Evolutionary conservation across 1,140 invertebrate genomes (phyloP), one percentile per base, ranked within the genome.

Genomic region (Drosophila hydei): DNA sequence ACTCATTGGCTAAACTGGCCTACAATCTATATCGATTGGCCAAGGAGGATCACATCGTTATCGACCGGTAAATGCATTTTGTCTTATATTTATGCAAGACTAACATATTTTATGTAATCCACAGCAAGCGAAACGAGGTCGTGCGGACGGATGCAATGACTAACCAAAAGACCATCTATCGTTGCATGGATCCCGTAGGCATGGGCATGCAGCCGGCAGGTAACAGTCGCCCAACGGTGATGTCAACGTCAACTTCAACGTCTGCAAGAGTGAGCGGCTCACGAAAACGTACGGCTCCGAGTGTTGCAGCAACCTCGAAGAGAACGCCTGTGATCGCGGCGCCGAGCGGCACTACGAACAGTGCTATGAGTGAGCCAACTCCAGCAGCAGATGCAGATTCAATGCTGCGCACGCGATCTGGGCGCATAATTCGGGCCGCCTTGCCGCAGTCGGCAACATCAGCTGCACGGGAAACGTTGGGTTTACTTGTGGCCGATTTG

Each of bases 161-260:
- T 7, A 77, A 80, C 25, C 83, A 89, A 36, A 89, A 89, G 71
- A 91, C 84, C 14, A 78, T 91, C 16, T 91, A 91, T 71, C 80
- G 84, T 6, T 83, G 90, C 45, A 50, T 78, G 47, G 75, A 83
- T 58, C 87, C 90, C 18, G 36, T 75, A 8, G 63, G 72, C 14
- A 80, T 89, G 77, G 77, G 73, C n/a, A 88, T 91, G 69, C 27
- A 72, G 2, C 25, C 60, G 6, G 25, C 16, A 38, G 19, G 38
- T 16, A 14, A 16, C n/a, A 40, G 40, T 50, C 36, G n/a, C 2
- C 23, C 18, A 23, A 50, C 51, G 21, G 60, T 50, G 7, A 16
- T 14, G 19, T 47, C 51, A 21, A 59, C 18, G 19, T 47, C 51
- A 21, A 59, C 59, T 16, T 42, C 30, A 11, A 12, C 9, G 5